Evolutionary conservation across 2,888 invertebrate species (phyloP).

Genomic region (Calliscelio sp.): DNA sequence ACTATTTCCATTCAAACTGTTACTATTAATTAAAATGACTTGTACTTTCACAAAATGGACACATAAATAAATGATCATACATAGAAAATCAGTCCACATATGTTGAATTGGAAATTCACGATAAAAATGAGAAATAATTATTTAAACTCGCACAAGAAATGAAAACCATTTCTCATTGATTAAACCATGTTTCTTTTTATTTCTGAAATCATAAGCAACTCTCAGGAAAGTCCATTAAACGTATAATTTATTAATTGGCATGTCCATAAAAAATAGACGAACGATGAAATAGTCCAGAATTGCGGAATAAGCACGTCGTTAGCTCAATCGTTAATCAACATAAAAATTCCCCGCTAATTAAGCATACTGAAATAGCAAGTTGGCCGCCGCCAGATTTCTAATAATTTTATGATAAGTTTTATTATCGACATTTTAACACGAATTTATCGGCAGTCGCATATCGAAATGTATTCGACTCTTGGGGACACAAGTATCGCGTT

Average conservation of each 20-base stretch:
- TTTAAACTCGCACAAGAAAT: too few relatives aligned
- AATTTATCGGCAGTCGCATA: constrained; percentile 61
- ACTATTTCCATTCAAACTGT: too few relatives aligned
- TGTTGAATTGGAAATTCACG: too few relatives aligned
- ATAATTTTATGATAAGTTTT: constrained; percentile 62
- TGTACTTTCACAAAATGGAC: too few relatives aligned
- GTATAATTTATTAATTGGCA: constrained; percentile 30
- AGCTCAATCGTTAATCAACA: constrained; percentile 29
- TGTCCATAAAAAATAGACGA: constrained; percentile 21
- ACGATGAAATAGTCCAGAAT: background rate
- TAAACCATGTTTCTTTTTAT: background rate
- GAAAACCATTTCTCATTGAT: background rate
- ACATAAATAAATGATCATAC: too few relatives aligned
- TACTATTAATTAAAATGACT: too few relatives aligned
- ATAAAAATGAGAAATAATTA: too few relatives aligned
- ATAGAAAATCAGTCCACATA: too few relatives aligned
- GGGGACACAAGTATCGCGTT: constrained; percentile 65
- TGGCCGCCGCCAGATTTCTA: background rate
- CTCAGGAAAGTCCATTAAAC: background rate
- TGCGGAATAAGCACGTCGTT: constrained; percentile 37
- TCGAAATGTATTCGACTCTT: constrained; percentile 64
- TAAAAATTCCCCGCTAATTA: constrained; percentile 42
- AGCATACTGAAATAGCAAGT: constrained; percentile 21
- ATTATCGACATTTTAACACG: constrained; percentile 57
- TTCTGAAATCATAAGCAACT: background rate